Evolutionary conservation across 2,797 vertebrate species (phyloP).

Genomic region (Dromococcyx pavoninus): DNA sequence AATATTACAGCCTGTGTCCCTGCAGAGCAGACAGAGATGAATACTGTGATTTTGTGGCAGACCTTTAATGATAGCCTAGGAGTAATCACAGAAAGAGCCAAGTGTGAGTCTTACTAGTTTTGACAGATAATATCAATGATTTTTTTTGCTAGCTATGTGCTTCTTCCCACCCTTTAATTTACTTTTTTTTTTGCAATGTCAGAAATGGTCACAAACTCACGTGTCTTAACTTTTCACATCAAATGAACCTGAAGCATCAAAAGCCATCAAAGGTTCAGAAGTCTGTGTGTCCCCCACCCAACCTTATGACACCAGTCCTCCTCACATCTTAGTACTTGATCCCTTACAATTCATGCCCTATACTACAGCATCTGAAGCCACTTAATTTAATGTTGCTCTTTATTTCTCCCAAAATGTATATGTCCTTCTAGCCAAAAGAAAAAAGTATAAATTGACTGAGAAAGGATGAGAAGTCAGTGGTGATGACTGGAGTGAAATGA

Average conservation of each 20-base stretch:
- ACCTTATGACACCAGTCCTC: not conserved
- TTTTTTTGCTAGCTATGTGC: not conserved
- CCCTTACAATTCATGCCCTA: not conserved
- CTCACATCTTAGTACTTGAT: not conserved
- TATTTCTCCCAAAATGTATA: not conserved
- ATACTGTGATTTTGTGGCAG: not conserved
- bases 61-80: not conserved
- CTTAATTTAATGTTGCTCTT: not conserved
- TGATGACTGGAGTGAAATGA: not conserved
- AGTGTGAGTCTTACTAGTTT: not conserved
- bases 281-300: accelerated
- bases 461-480: not conserved
- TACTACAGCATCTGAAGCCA: not conserved
- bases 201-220: not conserved
- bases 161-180: not conserved
- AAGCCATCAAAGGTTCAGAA: not conserved
- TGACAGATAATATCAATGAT: not conserved
- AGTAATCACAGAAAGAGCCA: not conserved
- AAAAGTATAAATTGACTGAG: not conserved
- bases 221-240: not conserved
- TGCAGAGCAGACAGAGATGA: not conserved
- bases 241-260: not conserved
- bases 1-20: not conserved
- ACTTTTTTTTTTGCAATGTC: not conserved
- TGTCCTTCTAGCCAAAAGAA: not conserved